Percentiles rank a stretch among this genome's conserved stretches.
Conservation (phyloP, 2,797 vertebrate genomes). For the Alca torda region DNA sequence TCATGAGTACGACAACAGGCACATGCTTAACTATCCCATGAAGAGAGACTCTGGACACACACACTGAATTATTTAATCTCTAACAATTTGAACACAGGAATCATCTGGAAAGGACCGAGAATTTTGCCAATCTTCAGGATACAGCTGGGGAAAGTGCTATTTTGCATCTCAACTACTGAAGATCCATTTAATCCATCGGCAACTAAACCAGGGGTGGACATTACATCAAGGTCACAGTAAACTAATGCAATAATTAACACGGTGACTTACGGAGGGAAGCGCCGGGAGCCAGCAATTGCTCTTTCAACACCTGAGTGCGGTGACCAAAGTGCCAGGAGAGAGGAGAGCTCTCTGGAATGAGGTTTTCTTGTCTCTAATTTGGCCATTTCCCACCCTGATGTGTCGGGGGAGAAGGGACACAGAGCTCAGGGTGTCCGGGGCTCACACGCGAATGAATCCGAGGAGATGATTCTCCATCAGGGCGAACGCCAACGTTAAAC, state of each 20-base stretch:
- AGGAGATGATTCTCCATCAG: not conserved
- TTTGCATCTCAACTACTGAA: not conserved
- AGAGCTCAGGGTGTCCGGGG: not conserved
- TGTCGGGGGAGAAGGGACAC: not conserved
- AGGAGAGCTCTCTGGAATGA: not conserved
- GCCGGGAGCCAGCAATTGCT: not conserved
- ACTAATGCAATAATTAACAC: not conserved
- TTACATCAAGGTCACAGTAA: not conserved
- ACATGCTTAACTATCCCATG: not conserved
- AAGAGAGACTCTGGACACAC: not conserved
- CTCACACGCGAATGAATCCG: rapidly evolving
- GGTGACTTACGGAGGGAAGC: not conserved
- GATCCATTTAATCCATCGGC: not conserved
- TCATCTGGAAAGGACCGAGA: not conserved
- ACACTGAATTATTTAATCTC: not conserved
- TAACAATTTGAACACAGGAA: not conserved
- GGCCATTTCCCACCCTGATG: not conserved
- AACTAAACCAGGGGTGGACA: not conserved
- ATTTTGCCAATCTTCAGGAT: not conserved
- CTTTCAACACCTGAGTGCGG: not conserved
- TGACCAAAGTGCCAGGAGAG: not conserved
- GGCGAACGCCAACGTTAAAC: not conserved
- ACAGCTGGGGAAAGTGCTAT: not conserved
- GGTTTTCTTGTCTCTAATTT: not conserved
- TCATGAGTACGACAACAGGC: not conserved